These are phyloP conservation scores for Graptemys geographica DNA, from an alignment of 2,797 vertebrate species.

Conservation along the genomic window DNA sequence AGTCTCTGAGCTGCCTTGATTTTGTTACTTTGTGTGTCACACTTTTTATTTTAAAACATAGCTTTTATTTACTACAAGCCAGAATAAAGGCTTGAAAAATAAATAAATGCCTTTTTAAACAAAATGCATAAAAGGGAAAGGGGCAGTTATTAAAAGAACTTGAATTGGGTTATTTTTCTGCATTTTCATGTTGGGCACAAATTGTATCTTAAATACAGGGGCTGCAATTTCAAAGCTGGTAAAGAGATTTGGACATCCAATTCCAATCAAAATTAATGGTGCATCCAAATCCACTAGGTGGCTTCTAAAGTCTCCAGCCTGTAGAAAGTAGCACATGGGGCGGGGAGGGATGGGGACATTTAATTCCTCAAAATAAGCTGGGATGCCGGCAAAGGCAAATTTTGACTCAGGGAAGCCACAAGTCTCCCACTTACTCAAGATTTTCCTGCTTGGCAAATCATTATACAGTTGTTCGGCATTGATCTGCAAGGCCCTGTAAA, in stretches of 20 bases:
- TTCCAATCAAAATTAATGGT: neutral
- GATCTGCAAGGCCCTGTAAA: conserved; percentile 94
- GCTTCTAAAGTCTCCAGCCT: conserved; percentile 1
- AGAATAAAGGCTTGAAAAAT: neutral
- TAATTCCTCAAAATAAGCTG: neutral
- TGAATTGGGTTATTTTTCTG: neutral
- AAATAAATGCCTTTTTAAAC: neutral
- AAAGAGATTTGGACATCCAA: neutral
- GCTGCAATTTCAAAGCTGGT: neutral
- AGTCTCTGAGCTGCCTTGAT: neutral
- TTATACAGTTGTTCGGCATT: conserved; percentile 92
- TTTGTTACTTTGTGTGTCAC: neutral
- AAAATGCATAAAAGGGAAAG: neutral
- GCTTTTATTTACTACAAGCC: neutral
- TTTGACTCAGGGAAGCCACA: neutral
- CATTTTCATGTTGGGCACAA: neutral
- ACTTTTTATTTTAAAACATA: neutral
- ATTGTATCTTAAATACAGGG: neutral
- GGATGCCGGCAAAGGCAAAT: neutral
- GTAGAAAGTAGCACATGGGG: neutral
- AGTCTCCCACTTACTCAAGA: conserved; percentile 80
- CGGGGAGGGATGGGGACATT: neutral
- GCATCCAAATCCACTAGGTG: neutral
- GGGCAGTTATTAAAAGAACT: neutral
- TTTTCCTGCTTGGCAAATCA: conserved; percentile 90